Percentiles rank a stretch among this genome's conserved stretches.
Conservation (phyloP, 2,113 vertebrate genomes). For the Seriola rivoliana region DNA sequence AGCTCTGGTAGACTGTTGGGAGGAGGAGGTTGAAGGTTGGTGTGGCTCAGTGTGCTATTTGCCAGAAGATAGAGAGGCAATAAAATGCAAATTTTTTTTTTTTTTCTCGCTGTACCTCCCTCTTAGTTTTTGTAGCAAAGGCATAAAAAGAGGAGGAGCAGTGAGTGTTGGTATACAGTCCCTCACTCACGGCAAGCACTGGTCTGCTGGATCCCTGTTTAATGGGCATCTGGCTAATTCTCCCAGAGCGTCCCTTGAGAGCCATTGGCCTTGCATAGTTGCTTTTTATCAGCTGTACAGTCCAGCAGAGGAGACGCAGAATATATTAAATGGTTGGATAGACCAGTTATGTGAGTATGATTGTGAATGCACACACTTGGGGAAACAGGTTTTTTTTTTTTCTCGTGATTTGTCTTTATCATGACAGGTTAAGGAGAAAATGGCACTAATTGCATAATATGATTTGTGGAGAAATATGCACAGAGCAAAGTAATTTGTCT, state of each 20-base stretch:
- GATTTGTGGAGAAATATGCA: conserved; percentile 39
- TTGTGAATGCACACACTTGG: background rate
- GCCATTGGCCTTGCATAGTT: conserved; percentile 41
- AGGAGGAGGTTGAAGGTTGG: conserved; percentile 24
- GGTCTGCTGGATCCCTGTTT: conserved; percentile 57
- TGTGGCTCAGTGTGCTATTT: conserved; percentile 50
- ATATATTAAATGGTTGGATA: conserved; percentile 48
- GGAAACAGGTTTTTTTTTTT: conserved; percentile 13
- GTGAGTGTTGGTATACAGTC: conserved; percentile 33
- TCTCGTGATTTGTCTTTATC: conserved; percentile 40
- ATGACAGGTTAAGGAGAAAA: conserved; percentile 28
- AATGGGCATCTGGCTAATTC: conserved; percentile 69
- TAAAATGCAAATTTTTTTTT: conserved; percentile 66
- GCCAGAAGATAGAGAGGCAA: conserved; percentile 70
- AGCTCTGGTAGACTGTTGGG: conserved; percentile 46
- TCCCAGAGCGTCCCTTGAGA: conserved; percentile 53
- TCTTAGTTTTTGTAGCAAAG: conserved; percentile 40
- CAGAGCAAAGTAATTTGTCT: conserved; percentile 23
- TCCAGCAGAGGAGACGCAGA: conserved; percentile 33
- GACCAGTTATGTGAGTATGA: conserved; percentile 62
- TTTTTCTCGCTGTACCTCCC: conserved; percentile 41
- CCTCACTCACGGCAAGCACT: conserved; percentile 35
- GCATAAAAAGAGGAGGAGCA: conserved; percentile 56
- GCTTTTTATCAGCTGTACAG: conserved; percentile 63
- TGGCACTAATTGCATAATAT: conserved; percentile 37